A percentile compares a stretch with the other conserved stretches of the same genome.
These are phyloP conservation scores for Rhynchophorus ferrugineus DNA, from an alignment of 1,140 invertebrate genomes.

Conservation along the genomic window DNA sequence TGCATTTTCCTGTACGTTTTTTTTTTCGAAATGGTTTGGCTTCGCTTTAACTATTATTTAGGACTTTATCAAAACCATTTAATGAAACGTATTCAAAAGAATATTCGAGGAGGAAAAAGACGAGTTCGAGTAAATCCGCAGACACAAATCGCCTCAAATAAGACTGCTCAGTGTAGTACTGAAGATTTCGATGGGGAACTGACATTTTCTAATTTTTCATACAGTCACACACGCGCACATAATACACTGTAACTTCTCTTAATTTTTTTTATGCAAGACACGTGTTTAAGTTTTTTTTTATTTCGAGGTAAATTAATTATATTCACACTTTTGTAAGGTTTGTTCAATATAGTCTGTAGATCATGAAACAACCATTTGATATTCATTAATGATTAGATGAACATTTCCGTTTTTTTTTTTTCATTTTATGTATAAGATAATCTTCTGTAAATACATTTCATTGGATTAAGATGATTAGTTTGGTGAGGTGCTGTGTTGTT, in stretches of 20 bases:
- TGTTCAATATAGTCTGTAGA: neutral
- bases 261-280: neutral
- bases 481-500: neutral
- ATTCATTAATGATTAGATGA: no score
- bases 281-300: neutral
- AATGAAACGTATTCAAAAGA: no score
- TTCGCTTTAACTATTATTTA: no score
- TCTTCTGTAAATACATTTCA: neutral
- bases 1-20: no score
- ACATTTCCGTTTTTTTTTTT: no score
- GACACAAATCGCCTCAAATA: neutral
- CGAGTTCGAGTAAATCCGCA: neutral
- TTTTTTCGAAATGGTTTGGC: no score
- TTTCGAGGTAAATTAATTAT: neutral
- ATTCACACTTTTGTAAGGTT: neutral
- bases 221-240: neutral
- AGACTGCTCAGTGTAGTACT: neutral
- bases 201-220: neutral
- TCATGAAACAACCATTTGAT: neutral
- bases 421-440: neutral
- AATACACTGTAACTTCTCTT: no score
- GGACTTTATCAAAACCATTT: no score
- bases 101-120: no score
- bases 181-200: constrained; percentile 6
- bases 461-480: neutral